A percentile compares a stretch with the other conserved stretches of the same genome.
Evolutionary conservation across 2,797 vertebrate species (phyloP).

Genomic region (Rhyacichthys aspro): DNA sequence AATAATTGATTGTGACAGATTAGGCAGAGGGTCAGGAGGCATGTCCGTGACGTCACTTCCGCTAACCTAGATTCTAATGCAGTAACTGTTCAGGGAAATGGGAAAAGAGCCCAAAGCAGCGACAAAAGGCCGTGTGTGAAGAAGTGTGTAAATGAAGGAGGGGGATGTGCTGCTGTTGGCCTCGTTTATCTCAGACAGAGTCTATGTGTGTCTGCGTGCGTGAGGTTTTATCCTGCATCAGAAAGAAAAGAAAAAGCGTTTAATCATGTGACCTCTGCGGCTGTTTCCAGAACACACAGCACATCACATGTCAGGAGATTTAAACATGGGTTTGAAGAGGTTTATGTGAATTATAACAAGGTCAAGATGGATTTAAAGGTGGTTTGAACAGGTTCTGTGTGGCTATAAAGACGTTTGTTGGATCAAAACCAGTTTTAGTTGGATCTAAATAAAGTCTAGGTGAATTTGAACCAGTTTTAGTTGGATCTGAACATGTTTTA

Average conservation of each 20-base stretch:
- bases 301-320: constrained; percentile 13
- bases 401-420: no score
- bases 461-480: no score
- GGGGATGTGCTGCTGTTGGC: constrained; percentile 38
- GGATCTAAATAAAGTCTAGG: no score
- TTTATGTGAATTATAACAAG: no score
- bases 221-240: constrained; percentile 1
- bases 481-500: no score
- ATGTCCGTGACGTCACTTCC: constrained; percentile 59
- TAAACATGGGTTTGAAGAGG: not conserved
- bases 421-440: no score
- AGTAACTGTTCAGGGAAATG: constrained; percentile 6
- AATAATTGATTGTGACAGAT: not conserved
- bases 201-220: constrained; percentile 12
- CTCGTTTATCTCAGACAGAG: constrained; percentile 32
- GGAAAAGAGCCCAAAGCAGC: constrained; percentile 16
- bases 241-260: not conserved
- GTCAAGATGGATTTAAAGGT: no score
- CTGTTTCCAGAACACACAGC: constrained; percentile 39
- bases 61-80: constrained; percentile 63
- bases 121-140: constrained; percentile 42
- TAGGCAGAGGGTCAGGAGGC: constrained; percentile 18
- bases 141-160: constrained; percentile 4
- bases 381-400: no score
- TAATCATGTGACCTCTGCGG: constrained; percentile 43